Evolutionary conservation across 2,797 vertebrate genomes (phyloP).

Genomic region (Euthynnus affinis): DNA sequence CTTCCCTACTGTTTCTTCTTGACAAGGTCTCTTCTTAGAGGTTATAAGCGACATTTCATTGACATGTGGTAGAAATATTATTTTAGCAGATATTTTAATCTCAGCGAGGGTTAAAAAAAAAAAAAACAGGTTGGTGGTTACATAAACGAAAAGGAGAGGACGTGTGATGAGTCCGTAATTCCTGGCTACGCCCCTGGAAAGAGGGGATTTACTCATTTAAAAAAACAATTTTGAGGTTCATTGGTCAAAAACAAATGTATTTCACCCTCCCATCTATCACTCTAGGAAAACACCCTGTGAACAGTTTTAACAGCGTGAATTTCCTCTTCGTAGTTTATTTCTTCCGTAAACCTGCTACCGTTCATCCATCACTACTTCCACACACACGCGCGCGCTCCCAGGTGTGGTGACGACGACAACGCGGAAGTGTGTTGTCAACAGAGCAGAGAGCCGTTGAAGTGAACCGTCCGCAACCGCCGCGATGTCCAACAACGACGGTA

Average conservation of each 20-base stretch:
- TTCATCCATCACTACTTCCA: background rate
- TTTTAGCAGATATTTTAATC: background rate
- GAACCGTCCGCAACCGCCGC: constrained; percentile 18
- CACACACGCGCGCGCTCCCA: constrained; percentile 27
- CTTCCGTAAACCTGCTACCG: background rate
- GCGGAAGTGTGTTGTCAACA: constrained; percentile 27
- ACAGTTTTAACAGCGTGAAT: background rate
- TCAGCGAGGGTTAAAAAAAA: no score
- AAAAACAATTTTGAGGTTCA: background rate
- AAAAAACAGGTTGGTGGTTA: no score
- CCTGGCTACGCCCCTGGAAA: no score
- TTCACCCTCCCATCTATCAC: background rate
- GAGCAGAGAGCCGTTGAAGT: background rate
- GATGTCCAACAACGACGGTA: constrained; percentile 53
- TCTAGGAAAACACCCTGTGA: background rate
- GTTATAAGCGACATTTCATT: no score
- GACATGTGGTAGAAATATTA: no score
- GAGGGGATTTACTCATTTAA: background rate
- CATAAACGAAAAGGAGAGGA: background rate
- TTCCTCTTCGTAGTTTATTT: background rate
- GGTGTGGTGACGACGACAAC: constrained; percentile 60
- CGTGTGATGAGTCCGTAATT: no score
- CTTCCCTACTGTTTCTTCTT: no score
- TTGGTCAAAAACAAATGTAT: background rate
- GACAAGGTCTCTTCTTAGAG: no score